phyloP scores from a whole-genome alignment of 1,140 invertebrate genomes.

The Lucilia sericata region DNA sequence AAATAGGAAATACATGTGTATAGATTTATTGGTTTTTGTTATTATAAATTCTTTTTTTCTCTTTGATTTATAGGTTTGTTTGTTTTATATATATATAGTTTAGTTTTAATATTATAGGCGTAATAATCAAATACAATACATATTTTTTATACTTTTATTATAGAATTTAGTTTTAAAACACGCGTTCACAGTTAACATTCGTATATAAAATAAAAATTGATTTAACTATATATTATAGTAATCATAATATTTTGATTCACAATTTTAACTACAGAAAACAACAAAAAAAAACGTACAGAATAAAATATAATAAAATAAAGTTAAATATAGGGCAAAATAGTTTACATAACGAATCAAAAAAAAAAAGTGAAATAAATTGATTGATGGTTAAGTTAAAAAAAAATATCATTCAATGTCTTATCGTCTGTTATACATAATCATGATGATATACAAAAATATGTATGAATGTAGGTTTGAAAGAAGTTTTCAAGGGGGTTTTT shows the following conservation, averaged over 20 bases:
- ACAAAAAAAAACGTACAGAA: neutral
- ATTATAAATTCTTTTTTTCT: neutral
- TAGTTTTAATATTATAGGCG: neutral
- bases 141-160: slow-evolving; percentile 8
- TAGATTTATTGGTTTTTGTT: neutral
- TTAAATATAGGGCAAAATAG: neutral
- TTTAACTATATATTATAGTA: neutral
- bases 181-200: neutral
- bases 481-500: no score
- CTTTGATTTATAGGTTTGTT: neutral
- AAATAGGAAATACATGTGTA: neutral
- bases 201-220: slow-evolving; percentile 10
- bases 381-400: no score
- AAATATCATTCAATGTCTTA: no score
- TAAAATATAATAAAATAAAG: neutral
- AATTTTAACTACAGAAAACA: neutral
- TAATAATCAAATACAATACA: neutral
- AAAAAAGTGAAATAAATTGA: no score
- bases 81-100: neutral
- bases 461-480: no score
- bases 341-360: neutral
- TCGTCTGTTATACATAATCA: no score
- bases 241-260: neutral
- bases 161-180: neutral
- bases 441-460: no score